Evolutionary conservation across 2,797 vertebrate genomes (phyloP), one percentile per base, ranked within the genome.

Genomic region (Lepus oiostolus): DNA sequence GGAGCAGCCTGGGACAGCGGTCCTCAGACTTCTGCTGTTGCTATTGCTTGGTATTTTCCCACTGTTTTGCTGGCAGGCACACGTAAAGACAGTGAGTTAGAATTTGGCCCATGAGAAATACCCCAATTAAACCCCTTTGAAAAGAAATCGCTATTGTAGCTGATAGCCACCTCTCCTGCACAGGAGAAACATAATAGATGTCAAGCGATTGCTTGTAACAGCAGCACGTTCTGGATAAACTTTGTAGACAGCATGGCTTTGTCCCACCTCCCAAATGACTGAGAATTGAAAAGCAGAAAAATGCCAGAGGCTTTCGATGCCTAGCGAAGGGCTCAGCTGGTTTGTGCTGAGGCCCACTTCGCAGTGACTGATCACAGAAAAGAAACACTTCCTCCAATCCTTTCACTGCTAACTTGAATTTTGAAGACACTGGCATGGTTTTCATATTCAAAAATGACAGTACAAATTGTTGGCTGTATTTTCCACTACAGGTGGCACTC

Each of bases 121-220:
- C n/a, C 71, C 82, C 77, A 96, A 96, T 94, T 97, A 96, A 97
- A 93, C 83, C n/a, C 68, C 28, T 96, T 92, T 91, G 92, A 86
- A 96, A 95, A 96, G 87, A 95, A 97, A 95, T 93, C 17, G 5
- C 85, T 92, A 58, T 26, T 79, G 75, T 88, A 92, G 83, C 65
- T 93, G 90, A 86, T 96, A 92, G 63, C 52, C 38, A 84, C 76
- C 85, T 92, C 81, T 88, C 71, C 88, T 95, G 62, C 85, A 95
- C 16, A 30, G 81, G 62, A 96, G 74, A 92, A 94, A 93, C 58
- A 86, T 93, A 90, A 92, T 35, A 86, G 88, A 90, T 75, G 93
- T 86, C 89, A 96, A 97, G 32, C 77, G 70, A 93, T 92, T 95
- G 90, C 91, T 77, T 96, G 62, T 95, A 95, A 96, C 38, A 74